These are phyloP conservation scores for Pocillopora grandis DNA, from an alignment of 92 coral and sea anemone genomes.

Conservation along the genomic window DNA sequence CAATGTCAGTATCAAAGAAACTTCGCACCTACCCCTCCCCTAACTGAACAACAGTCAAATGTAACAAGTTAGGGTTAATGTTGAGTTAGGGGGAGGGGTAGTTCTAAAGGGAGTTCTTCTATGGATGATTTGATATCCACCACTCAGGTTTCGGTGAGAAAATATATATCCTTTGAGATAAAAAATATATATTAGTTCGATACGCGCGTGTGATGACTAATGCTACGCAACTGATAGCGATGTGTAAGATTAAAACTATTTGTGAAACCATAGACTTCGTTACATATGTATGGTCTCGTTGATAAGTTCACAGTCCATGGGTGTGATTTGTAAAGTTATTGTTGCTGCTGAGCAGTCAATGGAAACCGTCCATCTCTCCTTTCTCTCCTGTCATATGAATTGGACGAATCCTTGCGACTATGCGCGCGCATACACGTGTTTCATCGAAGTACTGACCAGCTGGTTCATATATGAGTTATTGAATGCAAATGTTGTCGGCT, in stretches of 20 bases:
- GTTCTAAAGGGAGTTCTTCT: too few species aligned
- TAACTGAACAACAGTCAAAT: too few species aligned
- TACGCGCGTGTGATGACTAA: too few species aligned
- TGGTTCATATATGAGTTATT: neutral
- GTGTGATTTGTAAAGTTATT: neutral
- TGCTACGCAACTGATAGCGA: too few species aligned
- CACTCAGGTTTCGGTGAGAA: too few species aligned
- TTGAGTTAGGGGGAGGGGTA: too few species aligned
- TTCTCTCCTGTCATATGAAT: conserved; percentile 17
- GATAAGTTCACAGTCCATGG: neutral
- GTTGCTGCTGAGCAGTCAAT: neutral
- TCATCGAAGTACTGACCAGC: conserved; percentile 3
- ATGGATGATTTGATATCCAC: too few species aligned
- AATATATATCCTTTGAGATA: too few species aligned
- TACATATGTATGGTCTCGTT: neutral
- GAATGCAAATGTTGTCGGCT: neutral
- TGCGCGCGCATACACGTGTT: conserved; percentile 4
- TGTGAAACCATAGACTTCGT: neutral
- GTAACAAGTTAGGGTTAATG: too few species aligned
- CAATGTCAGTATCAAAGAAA: too few species aligned
- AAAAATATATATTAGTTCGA: too few species aligned
- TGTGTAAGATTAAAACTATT: neutral
- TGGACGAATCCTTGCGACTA: neutral
- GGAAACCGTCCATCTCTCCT: neutral
- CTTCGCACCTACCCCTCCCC: too few species aligned